Evolutionary conservation across 2,888 invertebrate species (phyloP).

Genomic region (Flabesymbios commensalis): DNA sequence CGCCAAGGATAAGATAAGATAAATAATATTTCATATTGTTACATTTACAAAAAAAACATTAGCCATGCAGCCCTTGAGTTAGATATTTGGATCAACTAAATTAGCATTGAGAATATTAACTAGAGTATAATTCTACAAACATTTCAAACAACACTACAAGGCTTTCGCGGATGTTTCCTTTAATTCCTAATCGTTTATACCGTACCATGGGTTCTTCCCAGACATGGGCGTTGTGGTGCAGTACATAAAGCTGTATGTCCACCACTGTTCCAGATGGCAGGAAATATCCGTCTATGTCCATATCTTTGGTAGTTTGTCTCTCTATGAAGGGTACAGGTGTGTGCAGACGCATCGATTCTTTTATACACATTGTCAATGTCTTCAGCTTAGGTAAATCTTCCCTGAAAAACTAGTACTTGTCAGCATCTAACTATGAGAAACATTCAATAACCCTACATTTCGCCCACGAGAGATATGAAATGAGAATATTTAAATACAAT

Average conservation of each 20-base stretch:
- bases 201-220: slow-evolving; percentile 39
- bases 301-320: slow-evolving; percentile 39
- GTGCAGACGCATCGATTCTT: slow-evolving; percentile 46
- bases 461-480: no score
- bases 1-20: no score
- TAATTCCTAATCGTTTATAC: background rate
- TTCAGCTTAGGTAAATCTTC: slow-evolving; percentile 46
- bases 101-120: background rate
- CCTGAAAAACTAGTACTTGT: slow-evolving; percentile 36
- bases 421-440: no score
- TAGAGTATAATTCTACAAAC: background rate
- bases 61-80: no score
- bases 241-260: slow-evolving; percentile 41
- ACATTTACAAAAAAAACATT: no score
- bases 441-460: no score
- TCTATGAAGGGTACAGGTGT: slow-evolving; percentile 46
- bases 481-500: no score
- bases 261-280: slow-evolving; percentile 40
- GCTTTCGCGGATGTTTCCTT: no score
- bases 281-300: slow-evolving; percentile 38
- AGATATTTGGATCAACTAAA: background rate
- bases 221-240: slow-evolving; percentile 44
- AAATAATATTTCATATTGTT: no score
- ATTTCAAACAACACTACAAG: no score
- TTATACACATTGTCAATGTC: slow-evolving; percentile 49